phyloP scores from a whole-genome alignment of 2,113 vertebrate genomes.

The Rhineura floridana region DNA sequence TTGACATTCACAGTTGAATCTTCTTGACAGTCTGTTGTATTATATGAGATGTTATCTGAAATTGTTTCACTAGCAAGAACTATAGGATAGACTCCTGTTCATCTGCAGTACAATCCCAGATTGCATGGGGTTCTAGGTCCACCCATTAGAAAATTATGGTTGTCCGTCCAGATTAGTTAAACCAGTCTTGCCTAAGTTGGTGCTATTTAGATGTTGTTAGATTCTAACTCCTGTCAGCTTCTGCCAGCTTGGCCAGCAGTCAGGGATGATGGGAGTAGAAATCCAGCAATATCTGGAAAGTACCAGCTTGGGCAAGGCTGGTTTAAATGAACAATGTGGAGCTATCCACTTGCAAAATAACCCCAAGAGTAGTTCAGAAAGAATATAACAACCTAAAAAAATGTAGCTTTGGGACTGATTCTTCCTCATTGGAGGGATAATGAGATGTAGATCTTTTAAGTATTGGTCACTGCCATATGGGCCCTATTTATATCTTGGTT shows the following conservation, averaged over 20 bases:
- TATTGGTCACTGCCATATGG: background rate
- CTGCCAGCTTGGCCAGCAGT: too few relatives aligned
- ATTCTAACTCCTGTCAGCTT: too few relatives aligned
- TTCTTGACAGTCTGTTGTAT: background rate
- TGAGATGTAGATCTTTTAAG: background rate
- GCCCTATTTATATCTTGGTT: slow-evolving; percentile 17
- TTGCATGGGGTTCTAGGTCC: background rate
- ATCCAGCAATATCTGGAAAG: too few relatives aligned
- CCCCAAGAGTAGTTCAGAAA: background rate
- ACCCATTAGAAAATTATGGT: background rate
- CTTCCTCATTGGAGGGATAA: background rate
- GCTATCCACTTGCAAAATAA: background rate
- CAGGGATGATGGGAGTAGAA: too few relatives aligned
- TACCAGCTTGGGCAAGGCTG: background rate
- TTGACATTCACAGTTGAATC: background rate
- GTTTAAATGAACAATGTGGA: background rate
- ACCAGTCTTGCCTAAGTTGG: too few relatives aligned
- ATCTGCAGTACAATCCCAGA: background rate
- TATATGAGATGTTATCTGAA: background rate
- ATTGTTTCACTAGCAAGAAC: background rate
- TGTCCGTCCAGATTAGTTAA: background rate
- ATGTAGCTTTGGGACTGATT: background rate
- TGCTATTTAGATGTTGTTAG: too few relatives aligned
- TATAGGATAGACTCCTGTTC: background rate
- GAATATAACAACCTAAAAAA: background rate